Percentiles rank a stretch among this genome's conserved stretches.
Evolutionary conservation across 1,140 invertebrate species (phyloP).

Genomic region (Aphelenchoides fujianensis): DNA sequence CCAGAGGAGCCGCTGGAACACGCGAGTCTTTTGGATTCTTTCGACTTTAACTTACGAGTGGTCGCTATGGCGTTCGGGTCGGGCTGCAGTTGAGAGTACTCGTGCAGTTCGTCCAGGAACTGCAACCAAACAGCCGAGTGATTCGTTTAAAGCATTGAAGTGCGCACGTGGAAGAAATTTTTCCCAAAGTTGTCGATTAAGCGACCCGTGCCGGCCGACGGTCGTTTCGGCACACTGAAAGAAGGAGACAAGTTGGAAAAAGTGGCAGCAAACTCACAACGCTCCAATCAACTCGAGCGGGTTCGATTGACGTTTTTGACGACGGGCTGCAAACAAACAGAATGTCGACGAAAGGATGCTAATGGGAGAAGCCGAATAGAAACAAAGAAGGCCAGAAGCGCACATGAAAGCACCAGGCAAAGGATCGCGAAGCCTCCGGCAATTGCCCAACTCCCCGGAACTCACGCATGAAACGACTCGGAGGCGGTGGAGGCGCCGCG

Average conservation of each 20-base stretch:
- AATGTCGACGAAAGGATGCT: too few species aligned
- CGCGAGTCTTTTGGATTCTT: too few species aligned
- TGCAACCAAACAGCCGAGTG: slow-evolving; percentile 20
- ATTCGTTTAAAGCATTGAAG: slow-evolving; percentile 16
- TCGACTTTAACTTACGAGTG: background rate
- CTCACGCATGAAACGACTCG: slow-evolving; percentile 7
- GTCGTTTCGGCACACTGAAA: slow-evolving; percentile 3
- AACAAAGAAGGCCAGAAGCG: too few species aligned
- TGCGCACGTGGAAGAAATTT: slow-evolving; percentile 40
- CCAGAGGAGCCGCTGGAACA: background rate
- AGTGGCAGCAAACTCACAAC: slow-evolving; percentile 5
- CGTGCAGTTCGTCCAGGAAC: slow-evolving; percentile 44
- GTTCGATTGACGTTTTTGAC: slow-evolving; percentile 23
- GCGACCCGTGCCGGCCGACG: slow-evolving; percentile 21
- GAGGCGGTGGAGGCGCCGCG: background rate
- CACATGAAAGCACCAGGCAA: too few species aligned
- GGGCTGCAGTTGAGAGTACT: slow-evolving; percentile 38
- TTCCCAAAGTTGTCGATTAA: slow-evolving; percentile 41
- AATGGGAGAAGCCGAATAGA: too few species aligned
- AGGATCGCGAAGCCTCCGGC: too few species aligned
- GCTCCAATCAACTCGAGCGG: slow-evolving; percentile 9
- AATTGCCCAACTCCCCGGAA: too few species aligned
- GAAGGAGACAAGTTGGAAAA: too few species aligned
- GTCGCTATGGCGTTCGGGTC: background rate
- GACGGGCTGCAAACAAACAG: too few species aligned